Percentiles rank a stretch among this genome's conserved stretches.
Evolutionary conservation across 1,140 invertebrate species (phyloP).

Genomic region (Pinna nobilis): DNA sequence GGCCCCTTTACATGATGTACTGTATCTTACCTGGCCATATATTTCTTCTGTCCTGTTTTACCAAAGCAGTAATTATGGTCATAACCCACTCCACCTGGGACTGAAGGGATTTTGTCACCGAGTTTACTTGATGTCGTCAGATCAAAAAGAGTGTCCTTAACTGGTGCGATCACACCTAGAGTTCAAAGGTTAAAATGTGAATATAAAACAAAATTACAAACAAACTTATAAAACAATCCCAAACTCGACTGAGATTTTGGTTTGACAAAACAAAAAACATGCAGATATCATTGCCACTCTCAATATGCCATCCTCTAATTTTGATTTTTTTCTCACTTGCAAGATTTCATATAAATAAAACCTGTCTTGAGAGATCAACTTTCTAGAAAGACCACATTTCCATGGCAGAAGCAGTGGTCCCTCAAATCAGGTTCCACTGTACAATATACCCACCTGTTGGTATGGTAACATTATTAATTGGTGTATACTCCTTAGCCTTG

Average conservation of each 20-base stretch:
- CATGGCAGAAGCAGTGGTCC: no score
- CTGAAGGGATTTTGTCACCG: slow-evolving; percentile 59
- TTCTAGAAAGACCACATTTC: no score
- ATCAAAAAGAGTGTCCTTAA: slow-evolving; percentile 83
- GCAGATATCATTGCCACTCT: neutral
- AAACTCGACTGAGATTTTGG: neutral
- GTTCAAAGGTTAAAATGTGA: neutral
- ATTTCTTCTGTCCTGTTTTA: slow-evolving; percentile 51
- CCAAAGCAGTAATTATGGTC: slow-evolving; percentile 86
- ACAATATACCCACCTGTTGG: no score
- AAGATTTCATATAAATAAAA: no score
- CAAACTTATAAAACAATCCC: neutral
- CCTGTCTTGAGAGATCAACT: no score
- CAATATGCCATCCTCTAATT: slow-evolving; percentile 21
- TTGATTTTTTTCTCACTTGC: no score
- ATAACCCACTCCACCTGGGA: slow-evolving; percentile 78
- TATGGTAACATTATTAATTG: slow-evolving; percentile 83
- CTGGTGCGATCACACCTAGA: slow-evolving; percentile 81
- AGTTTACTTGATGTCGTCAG: slow-evolving; percentile 79
- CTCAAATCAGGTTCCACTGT: no score
- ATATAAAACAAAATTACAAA: neutral
- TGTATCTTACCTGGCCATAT: slow-evolving; percentile 69
- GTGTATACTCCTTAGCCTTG: slow-evolving; percentile 86
- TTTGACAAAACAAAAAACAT: neutral
- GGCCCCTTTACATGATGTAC: no score